A percentile compares a stretch with the other conserved stretches of the same genome.
phyloP scores from a whole-genome alignment of 2,113 vertebrate genomes.

The Nettapus auritus region DNA sequence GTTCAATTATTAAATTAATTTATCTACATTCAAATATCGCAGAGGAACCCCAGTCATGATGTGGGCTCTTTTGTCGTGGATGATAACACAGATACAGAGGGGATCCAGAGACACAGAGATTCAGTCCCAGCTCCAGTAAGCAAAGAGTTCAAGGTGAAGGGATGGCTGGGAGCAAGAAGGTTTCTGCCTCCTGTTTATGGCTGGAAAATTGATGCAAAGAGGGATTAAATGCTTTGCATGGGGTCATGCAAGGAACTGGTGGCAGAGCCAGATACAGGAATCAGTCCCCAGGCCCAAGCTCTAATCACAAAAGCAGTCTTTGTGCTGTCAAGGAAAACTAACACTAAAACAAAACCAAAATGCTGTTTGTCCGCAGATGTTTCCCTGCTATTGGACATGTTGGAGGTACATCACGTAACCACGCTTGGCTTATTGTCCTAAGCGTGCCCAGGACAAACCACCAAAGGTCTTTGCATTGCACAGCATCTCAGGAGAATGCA shows the following conservation, averaged over 20 bases:
- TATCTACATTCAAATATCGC: background rate
- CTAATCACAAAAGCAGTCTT: background rate
- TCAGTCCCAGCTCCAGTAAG: background rate
- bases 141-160: background rate
- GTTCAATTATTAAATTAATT: background rate
- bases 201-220: background rate
- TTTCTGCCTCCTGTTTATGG: background rate
- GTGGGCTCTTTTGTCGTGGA: rapidly evolving
- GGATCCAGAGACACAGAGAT: background rate
- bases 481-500: background rate
- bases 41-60: background rate
- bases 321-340: background rate
- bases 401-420: background rate
- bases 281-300: background rate
- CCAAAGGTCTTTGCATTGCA: background rate
- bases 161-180: background rate
- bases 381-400: background rate
- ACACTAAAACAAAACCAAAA: background rate
- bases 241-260: background rate
- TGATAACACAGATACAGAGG: background rate
- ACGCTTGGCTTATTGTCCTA: background rate
- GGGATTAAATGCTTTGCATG: background rate
- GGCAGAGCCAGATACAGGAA: background rate
- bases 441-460: background rate
- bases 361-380: background rate